These are phyloP conservation scores for Heliornis fulica DNA, from an alignment of 2,113 vertebrate species.

Conservation along the genomic window DNA sequence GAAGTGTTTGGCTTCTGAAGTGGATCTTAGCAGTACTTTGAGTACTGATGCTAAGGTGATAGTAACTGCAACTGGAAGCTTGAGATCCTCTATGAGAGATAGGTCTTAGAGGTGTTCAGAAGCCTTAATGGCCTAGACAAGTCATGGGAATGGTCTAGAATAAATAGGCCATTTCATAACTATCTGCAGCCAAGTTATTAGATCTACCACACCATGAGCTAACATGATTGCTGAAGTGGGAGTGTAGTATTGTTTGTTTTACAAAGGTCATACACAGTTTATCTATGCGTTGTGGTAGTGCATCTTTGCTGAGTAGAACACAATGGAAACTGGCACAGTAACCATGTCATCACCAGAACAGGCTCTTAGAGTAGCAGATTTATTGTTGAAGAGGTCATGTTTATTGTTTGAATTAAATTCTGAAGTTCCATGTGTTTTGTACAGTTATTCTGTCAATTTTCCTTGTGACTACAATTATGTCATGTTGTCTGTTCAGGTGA, in stretches of 20 bases:
- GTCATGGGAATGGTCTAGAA: background rate
- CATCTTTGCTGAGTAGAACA: background rate
- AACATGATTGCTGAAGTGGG: background rate
- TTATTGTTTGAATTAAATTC: slow-evolving; percentile 10
- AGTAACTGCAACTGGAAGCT: background rate
- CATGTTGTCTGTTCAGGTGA: background rate
- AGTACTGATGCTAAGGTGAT: background rate
- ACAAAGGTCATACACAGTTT: background rate
- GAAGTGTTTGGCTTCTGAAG: background rate
- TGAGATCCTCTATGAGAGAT: background rate
- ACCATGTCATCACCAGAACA: background rate
- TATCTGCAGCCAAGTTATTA: background rate
- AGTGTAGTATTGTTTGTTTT: background rate
- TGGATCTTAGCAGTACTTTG: background rate
- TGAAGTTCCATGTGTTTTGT: background rate
- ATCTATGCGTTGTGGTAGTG: background rate
- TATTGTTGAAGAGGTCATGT: background rate
- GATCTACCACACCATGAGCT: background rate
- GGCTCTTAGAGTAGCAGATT: background rate
- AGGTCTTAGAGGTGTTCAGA: background rate
- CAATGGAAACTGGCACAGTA: background rate
- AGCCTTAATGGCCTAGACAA: background rate
- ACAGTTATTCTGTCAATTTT: background rate
- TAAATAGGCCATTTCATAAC: background rate
- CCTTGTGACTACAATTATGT: background rate